Evolutionary conservation across 2,113 vertebrate species (phyloP).

Genomic region (Cathartes aura): DNA sequence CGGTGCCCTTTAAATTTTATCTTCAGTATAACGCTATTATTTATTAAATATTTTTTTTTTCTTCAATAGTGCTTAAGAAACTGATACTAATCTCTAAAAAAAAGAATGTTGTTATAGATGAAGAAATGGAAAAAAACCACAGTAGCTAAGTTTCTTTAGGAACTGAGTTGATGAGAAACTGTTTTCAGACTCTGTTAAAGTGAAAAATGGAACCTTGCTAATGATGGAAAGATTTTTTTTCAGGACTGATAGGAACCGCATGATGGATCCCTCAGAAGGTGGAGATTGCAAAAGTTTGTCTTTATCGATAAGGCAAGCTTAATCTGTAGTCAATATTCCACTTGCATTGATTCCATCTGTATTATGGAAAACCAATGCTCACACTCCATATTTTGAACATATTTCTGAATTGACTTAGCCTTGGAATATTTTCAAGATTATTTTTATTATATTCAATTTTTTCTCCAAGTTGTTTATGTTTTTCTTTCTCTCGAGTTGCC

Average conservation of each 20-base stretch:
- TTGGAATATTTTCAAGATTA: slow-evolving; percentile 39
- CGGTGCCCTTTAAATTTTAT: not conserved
- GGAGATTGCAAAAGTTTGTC: not conserved
- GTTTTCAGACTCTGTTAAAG: not conserved
- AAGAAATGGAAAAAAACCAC: not conserved
- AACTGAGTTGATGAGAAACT: not conserved
- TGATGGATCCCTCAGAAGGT: not conserved
- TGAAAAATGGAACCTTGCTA: not conserved
- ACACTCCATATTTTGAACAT: slow-evolving; percentile 13
- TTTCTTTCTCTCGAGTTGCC: slow-evolving; percentile 15
- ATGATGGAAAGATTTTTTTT: not conserved
- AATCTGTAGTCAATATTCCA: slow-evolving; percentile 6
- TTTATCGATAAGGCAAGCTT: not conserved
- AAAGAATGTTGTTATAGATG: not conserved
- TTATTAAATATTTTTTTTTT: not conserved
- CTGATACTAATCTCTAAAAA: not conserved
- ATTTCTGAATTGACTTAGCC: slow-evolving; percentile 2
- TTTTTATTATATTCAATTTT: slow-evolving; percentile 20
- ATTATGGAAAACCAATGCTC: not conserved
- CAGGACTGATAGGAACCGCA: not conserved
- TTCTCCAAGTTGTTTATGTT: slow-evolving; percentile 41
- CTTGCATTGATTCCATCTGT: not conserved
- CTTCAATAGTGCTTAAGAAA: not conserved
- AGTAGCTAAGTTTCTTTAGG: not conserved
- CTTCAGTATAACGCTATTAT: rapidly evolving